Evolutionary conservation across 2,113 vertebrate species (phyloP).

Genomic region (Psilopogon haemacephalus): DNA sequence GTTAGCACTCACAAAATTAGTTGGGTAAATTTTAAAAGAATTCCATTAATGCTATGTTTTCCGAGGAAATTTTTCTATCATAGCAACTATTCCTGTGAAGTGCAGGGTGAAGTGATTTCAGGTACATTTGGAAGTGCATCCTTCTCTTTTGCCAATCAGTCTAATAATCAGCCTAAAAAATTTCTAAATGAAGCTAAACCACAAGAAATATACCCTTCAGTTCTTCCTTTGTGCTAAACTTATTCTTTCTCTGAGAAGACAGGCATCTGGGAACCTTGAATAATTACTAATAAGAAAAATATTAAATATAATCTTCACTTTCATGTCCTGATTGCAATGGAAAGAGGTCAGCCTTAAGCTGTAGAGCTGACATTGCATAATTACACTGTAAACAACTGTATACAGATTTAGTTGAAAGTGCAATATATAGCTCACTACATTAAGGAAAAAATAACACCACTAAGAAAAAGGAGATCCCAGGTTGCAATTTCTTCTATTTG

Average conservation of each 20-base stretch:
- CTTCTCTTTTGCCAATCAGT: background rate
- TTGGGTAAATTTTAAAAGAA: background rate
- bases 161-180: background rate
- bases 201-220: background rate
- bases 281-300: background rate
- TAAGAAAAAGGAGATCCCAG: background rate
- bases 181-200: background rate
- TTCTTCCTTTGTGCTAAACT: background rate
- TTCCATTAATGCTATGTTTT: background rate
- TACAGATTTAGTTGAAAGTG: background rate
- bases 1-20: conserved; percentile 5
- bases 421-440: background rate
- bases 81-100: background rate
- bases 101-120: background rate
- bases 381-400: background rate
- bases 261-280: background rate
- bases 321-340: background rate
- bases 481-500: background rate
- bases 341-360: background rate
- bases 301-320: conserved; percentile 13
- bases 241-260: background rate
- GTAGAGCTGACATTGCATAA: background rate
- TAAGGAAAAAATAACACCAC: background rate
- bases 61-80: no score
- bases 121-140: background rate